A percentile compares a stretch with the other conserved stretches of the same genome.
Conservation (phyloP, 2,888 invertebrate species). For the Sicus ferrugineus region DNA sequence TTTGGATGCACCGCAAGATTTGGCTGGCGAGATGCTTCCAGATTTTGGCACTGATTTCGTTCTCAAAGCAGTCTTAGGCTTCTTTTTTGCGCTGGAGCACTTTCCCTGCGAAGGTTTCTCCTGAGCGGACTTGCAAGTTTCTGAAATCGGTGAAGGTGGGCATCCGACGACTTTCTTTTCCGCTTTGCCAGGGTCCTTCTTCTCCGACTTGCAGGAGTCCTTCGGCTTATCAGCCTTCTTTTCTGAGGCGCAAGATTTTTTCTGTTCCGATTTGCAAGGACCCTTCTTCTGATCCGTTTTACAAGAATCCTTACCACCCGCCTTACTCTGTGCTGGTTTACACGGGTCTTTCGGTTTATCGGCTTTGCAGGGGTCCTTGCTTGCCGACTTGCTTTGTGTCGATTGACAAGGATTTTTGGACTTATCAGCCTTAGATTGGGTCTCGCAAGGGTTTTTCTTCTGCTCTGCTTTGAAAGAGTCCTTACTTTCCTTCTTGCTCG, state of each 20-base stretch:
- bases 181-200: conserved; percentile 22
- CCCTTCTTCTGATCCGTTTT: not conserved
- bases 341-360: conserved; percentile 31
- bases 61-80: conserved; percentile 7
- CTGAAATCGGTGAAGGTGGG: not conserved
- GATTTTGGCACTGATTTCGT: not conserved
- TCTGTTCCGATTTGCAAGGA: not conserved
- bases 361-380: conserved; percentile 27
- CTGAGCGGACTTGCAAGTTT: not conserved
- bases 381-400: not conserved
- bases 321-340: conserved; percentile 21
- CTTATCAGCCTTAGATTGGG: not conserved
- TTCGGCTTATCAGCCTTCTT: conserved; percentile 19
- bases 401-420: conserved; percentile 14
- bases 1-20: not conserved
- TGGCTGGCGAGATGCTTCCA: not conserved
- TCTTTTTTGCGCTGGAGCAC: conserved; percentile 5
- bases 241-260: conserved; percentile 27
- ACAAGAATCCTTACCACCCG: conserved; percentile 17
- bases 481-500: conserved; percentile 11
- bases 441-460: conserved; percentile 33
- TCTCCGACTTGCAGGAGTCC: conserved; percentile 6
- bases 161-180: not conserved
- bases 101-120: not conserved
- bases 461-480: conserved; percentile 6